phyloP scores from a whole-genome alignment of 2,797 vertebrate species.

The Cossypha dichroa region DNA sequence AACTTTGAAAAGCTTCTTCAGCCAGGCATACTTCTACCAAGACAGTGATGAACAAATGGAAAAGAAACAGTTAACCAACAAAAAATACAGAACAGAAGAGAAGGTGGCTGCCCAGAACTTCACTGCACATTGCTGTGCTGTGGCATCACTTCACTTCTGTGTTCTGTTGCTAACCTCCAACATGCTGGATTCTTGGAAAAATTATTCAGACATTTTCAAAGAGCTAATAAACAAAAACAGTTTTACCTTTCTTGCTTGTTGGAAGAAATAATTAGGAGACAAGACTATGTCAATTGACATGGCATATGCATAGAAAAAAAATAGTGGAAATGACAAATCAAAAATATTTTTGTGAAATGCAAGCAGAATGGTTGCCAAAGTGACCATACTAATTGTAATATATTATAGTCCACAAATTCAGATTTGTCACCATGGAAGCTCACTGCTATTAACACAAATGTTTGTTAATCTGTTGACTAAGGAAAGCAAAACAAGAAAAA shows the following conservation, averaged over 20 bases:
- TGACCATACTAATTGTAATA: neutral
- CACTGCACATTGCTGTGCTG: neutral
- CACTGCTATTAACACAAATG: neutral
- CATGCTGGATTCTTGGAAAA: neutral
- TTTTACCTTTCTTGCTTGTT: neutral
- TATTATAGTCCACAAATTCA: neutral
- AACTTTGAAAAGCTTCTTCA: neutral
- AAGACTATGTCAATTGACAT: neutral
- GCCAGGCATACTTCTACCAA: neutral
- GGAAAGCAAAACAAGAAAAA: neutral
- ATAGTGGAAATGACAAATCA: neutral
- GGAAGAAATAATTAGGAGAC: neutral
- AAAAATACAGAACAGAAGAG: neutral
- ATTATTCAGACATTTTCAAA: neutral
- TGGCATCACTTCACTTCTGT: neutral
- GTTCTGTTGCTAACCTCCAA: neutral
- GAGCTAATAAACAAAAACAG: neutral
- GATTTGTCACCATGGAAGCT: neutral
- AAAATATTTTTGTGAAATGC: neutral
- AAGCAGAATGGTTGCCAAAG: neutral
- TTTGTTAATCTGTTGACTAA: neutral
- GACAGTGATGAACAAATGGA: neutral
- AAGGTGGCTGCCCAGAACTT: neutral
- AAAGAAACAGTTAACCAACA: neutral
- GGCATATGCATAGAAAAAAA: neutral